Conservation (phyloP, 2,888 invertebrate species). For the Limnephilus rhombicus region DNA sequence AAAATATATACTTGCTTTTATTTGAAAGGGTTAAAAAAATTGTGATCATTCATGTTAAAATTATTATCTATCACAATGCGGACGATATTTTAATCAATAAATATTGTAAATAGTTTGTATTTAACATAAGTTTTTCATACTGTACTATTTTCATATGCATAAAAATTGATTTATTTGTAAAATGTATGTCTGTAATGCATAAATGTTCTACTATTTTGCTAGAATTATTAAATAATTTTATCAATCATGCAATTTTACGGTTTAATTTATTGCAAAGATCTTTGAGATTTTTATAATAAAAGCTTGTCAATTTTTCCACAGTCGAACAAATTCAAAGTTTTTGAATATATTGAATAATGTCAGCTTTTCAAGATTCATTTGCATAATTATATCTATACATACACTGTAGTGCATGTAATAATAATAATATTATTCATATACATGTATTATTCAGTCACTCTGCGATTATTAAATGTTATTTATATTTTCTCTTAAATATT, state of each 20-base stretch:
- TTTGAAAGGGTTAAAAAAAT: background rate
- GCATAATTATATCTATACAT: background rate
- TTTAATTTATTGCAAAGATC: background rate
- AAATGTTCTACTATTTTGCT: background rate
- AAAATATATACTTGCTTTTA: no score
- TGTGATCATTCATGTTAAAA: conserved; percentile 19
- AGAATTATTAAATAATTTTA: background rate
- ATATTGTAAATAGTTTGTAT: conserved; percentile 35
- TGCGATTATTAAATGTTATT: background rate
- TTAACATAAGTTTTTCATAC: conserved; percentile 48
- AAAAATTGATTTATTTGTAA: conserved; percentile 2
- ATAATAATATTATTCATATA: background rate
- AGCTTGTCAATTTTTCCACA: background rate
- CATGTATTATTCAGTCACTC: background rate
- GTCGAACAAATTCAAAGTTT: no score
- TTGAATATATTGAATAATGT: background rate
- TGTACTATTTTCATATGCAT: conserved; percentile 13
- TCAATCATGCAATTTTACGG: background rate
- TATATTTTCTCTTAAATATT: background rate
- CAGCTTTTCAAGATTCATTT: background rate
- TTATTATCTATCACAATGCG: background rate
- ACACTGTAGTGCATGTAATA: background rate
- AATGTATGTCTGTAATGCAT: background rate
- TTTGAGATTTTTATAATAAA: background rate
- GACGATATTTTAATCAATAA: conserved; percentile 23